A percentile compares a stretch with the other conserved stretches of the same genome.
These are phyloP conservation scores for Trachelipus rathkii DNA, from an alignment of 1,140 invertebrate species.

Conservation along the genomic window DNA sequence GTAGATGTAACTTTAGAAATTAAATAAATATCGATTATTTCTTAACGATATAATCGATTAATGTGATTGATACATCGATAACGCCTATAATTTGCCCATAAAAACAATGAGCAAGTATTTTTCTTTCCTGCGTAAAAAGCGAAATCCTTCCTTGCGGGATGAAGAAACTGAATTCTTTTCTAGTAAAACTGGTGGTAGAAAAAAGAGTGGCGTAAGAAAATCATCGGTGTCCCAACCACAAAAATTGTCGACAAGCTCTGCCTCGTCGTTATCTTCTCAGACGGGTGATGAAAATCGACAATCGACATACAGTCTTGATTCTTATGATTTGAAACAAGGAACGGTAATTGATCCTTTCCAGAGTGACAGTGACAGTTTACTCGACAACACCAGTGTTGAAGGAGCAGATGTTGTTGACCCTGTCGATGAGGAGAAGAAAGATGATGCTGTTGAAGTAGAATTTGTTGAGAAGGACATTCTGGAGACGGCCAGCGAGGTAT, in stretches of 20 bases:
- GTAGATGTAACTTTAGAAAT: too few relatives aligned
- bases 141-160: neutral
- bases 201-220: neutral
- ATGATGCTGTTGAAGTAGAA: neutral
- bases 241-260: neutral
- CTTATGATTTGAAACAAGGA: neutral
- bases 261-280: neutral
- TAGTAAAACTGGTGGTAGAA: neutral
- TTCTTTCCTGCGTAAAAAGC: neutral
- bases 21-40: too few relatives aligned
- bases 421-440: neutral
- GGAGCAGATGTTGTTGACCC: neutral
- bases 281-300: neutral
- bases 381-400: neutral
- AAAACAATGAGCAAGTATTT: constrained; percentile 1
- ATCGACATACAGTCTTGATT: neutral
- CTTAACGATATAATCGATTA: too few relatives aligned
- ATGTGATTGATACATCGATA: too few relatives aligned
- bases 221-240: neutral
- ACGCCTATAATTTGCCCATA: too few relatives aligned
- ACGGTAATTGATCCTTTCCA: neutral
- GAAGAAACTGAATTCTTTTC: neutral
- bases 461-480: too few relatives aligned
- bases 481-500: too few relatives aligned
- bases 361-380: neutral